Conservation (phyloP, 1,140 invertebrate genomes). For the Leptonema lineaticorne region DNA sequence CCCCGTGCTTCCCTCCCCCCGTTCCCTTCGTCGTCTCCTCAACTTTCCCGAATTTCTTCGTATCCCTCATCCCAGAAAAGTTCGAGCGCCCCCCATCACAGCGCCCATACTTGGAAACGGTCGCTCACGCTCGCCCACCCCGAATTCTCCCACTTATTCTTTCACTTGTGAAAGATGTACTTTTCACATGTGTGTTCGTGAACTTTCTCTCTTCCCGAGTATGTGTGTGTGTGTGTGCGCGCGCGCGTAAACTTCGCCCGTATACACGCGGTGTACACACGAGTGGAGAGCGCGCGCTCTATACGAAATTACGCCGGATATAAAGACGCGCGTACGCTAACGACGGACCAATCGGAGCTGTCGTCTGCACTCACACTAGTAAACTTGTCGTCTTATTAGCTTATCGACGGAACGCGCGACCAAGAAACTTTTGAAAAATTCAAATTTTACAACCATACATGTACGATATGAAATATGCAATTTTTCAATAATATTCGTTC, state of each 20-base stretch:
- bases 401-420: too few relatives aligned
- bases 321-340: too few relatives aligned
- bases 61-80: not conserved
- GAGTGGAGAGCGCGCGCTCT: too few relatives aligned
- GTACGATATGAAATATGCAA: too few relatives aligned
- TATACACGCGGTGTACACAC: not conserved
- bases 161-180: constrained; percentile 31
- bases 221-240: not conserved
- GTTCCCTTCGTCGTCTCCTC: not conserved
- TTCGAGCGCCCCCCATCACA: not conserved
- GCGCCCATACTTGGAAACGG: not conserved
- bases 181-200: constrained; percentile 25
- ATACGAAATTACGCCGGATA: too few relatives aligned
- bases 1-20: not conserved
- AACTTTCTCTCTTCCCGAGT: not conserved
- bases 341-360: too few relatives aligned
- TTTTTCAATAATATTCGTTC: too few relatives aligned
- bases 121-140: not conserved
- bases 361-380: too few relatives aligned
- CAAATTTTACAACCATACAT: too few relatives aligned
- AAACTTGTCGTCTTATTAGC: too few relatives aligned
- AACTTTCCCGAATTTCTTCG: constrained; percentile 13
- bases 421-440: too few relatives aligned
- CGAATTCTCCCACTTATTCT: constrained; percentile 29
- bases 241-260: constrained; percentile 9